A percentile compares a stretch with the other conserved stretches of the same genome.
These are phyloP conservation scores for Chaetophractus vellerosus DNA, from an alignment of 2,797 vertebrate genomes.

Conservation along the genomic window DNA sequence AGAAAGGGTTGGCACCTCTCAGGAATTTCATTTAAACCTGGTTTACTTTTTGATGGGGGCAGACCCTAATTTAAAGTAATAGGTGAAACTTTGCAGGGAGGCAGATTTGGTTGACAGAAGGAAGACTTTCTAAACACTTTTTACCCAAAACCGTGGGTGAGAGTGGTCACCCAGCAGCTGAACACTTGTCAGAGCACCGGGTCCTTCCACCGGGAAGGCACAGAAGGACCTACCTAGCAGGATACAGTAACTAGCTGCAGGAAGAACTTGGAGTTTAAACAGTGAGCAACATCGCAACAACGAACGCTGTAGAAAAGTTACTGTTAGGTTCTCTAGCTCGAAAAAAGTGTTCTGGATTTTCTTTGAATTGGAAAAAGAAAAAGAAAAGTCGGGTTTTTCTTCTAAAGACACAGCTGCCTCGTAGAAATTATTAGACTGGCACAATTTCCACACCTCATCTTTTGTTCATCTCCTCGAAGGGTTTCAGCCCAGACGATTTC, in stretches of 20 bases:
- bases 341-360: background rate
- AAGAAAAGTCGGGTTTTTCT: background rate
- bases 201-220: background rate
- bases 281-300: constrained; percentile 17
- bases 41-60: constrained; percentile 36
- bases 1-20: background rate
- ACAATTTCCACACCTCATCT: background rate
- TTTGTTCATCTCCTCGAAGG: background rate
- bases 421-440: background rate
- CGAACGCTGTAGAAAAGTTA: constrained; percentile 31
- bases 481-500: background rate
- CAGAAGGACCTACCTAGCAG: background rate
- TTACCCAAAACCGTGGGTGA: background rate
- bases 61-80: background rate
- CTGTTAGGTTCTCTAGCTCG: background rate
- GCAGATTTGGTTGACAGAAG: constrained; percentile 53
- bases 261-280: background rate
- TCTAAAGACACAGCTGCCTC: background rate
- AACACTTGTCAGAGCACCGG: background rate
- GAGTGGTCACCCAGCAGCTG: background rate
- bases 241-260: constrained; percentile 11
- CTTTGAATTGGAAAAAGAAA: constrained; percentile 1
- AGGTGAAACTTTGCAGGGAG: background rate
- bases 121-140: constrained; percentile 25
- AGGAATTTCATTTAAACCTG: constrained; percentile 39